phyloP scores from a whole-genome alignment of 2,888 invertebrate genomes.

The Leucozona laternaria region DNA sequence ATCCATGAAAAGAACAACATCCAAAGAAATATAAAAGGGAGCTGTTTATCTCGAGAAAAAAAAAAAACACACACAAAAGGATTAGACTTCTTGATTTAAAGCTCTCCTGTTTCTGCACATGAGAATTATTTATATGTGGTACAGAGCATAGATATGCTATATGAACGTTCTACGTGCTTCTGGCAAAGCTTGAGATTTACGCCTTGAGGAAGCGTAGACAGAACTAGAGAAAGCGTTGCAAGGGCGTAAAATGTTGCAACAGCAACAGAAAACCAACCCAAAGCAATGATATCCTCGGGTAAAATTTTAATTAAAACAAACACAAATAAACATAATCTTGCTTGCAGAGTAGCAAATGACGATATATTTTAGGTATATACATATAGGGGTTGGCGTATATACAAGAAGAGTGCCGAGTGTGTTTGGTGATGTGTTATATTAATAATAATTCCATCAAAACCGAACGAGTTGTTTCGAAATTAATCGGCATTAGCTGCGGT shows the following conservation, averaged over 20 bases:
- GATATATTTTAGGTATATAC: too few relatives aligned
- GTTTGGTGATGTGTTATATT: not conserved
- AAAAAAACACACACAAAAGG: constrained; percentile 55
- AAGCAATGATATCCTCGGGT: constrained; percentile 32
- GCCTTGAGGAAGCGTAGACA: constrained; percentile 30
- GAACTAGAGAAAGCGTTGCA: constrained; percentile 5
- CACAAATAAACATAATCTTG: constrained; percentile 53
- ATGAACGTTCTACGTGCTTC: constrained; percentile 30
- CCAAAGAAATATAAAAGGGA: constrained; percentile 45
- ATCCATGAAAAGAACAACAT: constrained; percentile 62
- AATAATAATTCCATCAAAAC: constrained; percentile 64
- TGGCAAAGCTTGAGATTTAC: constrained; percentile 60
- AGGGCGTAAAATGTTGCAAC: constrained; percentile 48
- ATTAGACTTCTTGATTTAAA: constrained; percentile 74
- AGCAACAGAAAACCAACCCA: constrained; percentile 19
- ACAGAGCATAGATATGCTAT: not conserved
- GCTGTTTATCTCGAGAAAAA: not conserved
- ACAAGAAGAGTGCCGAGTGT: not conserved
- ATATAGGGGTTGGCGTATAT: not conserved
- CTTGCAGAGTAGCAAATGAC: constrained; percentile 6
- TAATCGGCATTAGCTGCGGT: constrained; percentile 71
- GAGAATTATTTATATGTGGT: constrained; percentile 25
- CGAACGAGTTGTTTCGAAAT: constrained; percentile 50
- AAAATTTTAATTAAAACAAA: constrained; percentile 74
- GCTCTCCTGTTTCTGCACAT: constrained; percentile 49